Percentiles rank a stretch among this genome's conserved stretches.
phyloP scores from a whole-genome alignment of 2,113 vertebrate species.

The Elachura formosa region DNA sequence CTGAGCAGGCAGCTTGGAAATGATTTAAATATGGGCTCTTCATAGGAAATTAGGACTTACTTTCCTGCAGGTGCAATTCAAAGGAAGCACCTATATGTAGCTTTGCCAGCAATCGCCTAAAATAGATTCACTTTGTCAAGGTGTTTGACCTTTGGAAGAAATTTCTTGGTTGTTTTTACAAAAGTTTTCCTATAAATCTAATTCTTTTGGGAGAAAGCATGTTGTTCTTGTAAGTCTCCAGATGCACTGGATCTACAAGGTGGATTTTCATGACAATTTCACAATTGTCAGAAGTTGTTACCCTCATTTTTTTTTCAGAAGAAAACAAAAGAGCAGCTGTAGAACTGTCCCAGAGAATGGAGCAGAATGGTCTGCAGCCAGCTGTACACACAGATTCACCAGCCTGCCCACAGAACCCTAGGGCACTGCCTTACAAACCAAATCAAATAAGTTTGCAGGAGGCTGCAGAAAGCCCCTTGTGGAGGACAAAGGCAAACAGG shows the following conservation, averaged over 20 bases:
- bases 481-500: neutral
- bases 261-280: neutral
- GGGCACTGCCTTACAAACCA: neutral
- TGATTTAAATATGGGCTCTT: neutral
- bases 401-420: neutral
- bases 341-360: neutral
- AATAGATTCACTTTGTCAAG: neutral
- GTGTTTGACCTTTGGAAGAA: neutral
- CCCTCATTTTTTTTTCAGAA: neutral
- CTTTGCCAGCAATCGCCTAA: neutral
- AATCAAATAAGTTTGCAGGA: neutral
- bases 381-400: neutral
- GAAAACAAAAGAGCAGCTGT: neutral
- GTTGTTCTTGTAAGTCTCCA: neutral
- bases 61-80: conserved; percentile 13
- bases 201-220: neutral
- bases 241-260: neutral
- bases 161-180: neutral
- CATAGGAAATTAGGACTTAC: neutral
- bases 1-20: neutral
- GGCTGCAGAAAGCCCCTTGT: neutral
- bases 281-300: neutral
- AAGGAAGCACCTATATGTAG: neutral
- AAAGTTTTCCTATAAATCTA: neutral
- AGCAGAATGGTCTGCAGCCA: neutral